These are phyloP conservation scores for Galemys pyrenaicus DNA, from an alignment of 2,113 vertebrate genomes.

Conservation along the genomic window DNA sequence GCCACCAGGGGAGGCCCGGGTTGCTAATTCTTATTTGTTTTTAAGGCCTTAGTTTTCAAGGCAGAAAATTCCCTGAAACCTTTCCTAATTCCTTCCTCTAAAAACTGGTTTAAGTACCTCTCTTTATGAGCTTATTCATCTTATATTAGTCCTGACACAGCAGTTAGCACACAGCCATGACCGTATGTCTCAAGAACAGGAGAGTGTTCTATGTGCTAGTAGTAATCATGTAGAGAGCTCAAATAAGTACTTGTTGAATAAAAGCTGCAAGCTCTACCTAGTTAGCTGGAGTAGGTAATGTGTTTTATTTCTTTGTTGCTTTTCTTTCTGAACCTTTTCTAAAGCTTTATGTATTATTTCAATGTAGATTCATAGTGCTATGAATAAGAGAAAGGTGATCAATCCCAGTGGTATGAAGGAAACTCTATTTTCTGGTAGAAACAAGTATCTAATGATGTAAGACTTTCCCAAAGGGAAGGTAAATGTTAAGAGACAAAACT, in stretches of 20 bases:
- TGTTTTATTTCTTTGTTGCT: not conserved
- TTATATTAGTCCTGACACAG: no score
- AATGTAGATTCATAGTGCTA: not conserved
- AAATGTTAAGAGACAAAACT: not conserved
- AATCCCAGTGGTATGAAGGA: not conserved
- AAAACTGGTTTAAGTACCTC: not conserved
- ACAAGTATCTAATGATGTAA: not conserved
- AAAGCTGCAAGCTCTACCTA: not conserved
- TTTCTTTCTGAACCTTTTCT: not conserved
- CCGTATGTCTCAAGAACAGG: not conserved
- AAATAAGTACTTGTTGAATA: not conserved
- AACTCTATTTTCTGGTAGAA: not conserved
- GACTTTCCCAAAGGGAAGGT: not conserved
- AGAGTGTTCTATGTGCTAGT: not conserved
- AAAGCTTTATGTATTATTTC: not conserved
- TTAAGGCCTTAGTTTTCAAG: not conserved
- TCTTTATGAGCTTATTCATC: not conserved
- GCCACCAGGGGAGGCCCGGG: no score
- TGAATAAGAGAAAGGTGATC: not conserved
- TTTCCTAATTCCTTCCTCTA: not conserved
- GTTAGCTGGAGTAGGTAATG: not conserved
- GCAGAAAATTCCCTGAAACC: not conserved
- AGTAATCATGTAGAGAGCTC: not conserved
- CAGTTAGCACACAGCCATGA: not conserved
- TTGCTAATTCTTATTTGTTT: not conserved